Evolutionary conservation across 2,113 vertebrate species (phyloP).

Genomic region (Oxyura jamaicensis): DNA sequence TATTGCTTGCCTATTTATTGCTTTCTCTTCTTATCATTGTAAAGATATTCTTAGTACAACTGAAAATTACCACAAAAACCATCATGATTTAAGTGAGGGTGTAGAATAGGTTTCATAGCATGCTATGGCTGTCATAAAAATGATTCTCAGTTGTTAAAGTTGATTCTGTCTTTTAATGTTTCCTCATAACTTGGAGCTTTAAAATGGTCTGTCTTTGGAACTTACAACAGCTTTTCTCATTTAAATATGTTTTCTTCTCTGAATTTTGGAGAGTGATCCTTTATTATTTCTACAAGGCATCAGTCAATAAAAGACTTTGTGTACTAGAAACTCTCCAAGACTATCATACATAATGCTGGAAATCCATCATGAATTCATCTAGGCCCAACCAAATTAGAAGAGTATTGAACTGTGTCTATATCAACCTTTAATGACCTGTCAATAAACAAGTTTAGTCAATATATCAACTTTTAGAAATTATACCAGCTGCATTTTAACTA

Average conservation of each 20-base stretch:
- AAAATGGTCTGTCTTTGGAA: slow-evolving; percentile 6
- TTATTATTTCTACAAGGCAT: background rate
- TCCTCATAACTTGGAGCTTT: slow-evolving; percentile 34
- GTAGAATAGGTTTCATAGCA: background rate
- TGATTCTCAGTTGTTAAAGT: slow-evolving; percentile 44
- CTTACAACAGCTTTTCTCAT: background rate
- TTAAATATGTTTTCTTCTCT: background rate
- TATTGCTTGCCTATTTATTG: background rate
- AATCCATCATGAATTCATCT: background rate
- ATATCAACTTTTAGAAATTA: background rate
- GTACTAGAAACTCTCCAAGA: background rate
- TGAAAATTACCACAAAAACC: slow-evolving; percentile 13
- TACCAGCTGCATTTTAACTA: background rate
- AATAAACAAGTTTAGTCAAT: background rate
- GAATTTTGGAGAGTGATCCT: background rate
- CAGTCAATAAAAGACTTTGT: background rate
- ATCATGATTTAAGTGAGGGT: slow-evolving; percentile 1
- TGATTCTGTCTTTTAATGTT: slow-evolving; percentile 36
- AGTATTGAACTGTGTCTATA: background rate
- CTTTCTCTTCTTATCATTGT: background rate
- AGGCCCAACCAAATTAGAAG: background rate
- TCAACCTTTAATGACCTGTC: background rate
- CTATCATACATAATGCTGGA: accelerated
- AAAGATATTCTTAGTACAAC: background rate
- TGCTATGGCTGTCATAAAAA: slow-evolving; percentile 35